phyloP scores from a whole-genome alignment of 1,140 invertebrate genomes.

The Scaptomyza pallida region DNA sequence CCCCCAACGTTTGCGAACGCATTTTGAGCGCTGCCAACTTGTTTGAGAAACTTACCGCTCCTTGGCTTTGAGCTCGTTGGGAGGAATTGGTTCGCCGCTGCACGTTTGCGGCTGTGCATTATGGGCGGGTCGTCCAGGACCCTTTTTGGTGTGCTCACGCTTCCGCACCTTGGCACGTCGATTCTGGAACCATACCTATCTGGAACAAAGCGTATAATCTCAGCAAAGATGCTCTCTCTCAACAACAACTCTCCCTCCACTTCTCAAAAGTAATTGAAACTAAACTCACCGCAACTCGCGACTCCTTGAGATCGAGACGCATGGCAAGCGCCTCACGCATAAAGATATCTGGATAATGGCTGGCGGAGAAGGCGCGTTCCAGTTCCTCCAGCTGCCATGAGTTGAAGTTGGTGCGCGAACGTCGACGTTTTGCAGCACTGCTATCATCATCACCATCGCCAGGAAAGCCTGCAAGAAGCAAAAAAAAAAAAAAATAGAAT shows the following conservation, averaged over 20 bases:
- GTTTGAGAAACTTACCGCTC: conserved; percentile 87
- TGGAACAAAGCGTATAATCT: conserved; percentile 84
- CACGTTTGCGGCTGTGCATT: conserved; percentile 99
- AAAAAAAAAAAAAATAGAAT: not conserved
- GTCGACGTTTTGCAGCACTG: conserved; percentile 88
- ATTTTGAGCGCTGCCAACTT: conserved; percentile 1
- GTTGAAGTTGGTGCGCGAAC: conserved; percentile 99
- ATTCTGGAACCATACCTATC: conserved; percentile 99
- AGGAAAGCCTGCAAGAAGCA: conserved; percentile 68
- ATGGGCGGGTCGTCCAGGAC: conserved; percentile 98
- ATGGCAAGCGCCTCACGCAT: conserved; percentile 98
- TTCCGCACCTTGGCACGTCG: conserved; percentile 99
- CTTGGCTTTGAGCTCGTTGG: conserved; percentile 95
- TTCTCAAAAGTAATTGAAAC: conserved; percentile 44
- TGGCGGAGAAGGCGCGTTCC: conserved; percentile 97
- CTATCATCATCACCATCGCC: conserved; percentile 84
- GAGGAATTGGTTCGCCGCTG: conserved; percentile 98
- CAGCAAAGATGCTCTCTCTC: conserved; percentile 63
- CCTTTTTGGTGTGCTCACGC: conserved; percentile 99
- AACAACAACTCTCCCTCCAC: too few relatives aligned
- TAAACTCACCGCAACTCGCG: conserved; percentile 96
- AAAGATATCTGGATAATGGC: conserved; percentile 99
- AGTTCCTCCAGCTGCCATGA: conserved; percentile 99
- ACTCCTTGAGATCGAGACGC: conserved; percentile 98
- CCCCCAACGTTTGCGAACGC: too few relatives aligned